Base-by-base conservation (phyloP, 2,797 vertebrate genomes). In the Anguilla megastoma region DNA sequence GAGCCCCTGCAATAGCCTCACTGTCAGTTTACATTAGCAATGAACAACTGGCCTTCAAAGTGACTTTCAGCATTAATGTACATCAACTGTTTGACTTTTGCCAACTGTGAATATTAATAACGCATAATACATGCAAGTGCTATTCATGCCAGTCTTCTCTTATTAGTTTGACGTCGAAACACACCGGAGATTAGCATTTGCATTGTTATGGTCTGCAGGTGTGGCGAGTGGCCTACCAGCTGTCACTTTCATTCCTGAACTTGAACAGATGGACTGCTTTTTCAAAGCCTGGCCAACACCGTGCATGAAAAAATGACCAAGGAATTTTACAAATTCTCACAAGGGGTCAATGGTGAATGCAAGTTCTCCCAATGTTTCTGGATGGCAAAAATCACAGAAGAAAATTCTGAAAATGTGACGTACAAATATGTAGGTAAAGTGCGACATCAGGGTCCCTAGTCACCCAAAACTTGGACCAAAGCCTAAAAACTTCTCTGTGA, bases 61-160 rank as follows among this genome's bases (percentile, higher is more conserved):
- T 69, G 63, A 69, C 63, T 69, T 69, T 69, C 63, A 69, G 63
- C 63, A 69, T 69, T 69, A 69, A 69, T 69, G 63, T 27, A 69
- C 24, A 69, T 69, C 63, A 69, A 69, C 9, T n/a, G 63, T 69
- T 69, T 69, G 63, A 69, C 60, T 63, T 63, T 63, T 63, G 60
- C 60, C 60, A 21, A 63, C 63, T n/a, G 63, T 69, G 63, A 69
- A 69, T 69, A 69, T 69, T 69, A 69, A 69, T 69, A 27, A 69
- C 63, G 8, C 63, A 69, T 69, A 69, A 69, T 69, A 69, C 24
- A 69, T 69, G 24, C 63, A 69, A 69, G 63, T 69, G 63, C 63
- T 69, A 69, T 69, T 69, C 63, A 69, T 69, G 27, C 63, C 63
- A 69, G 63, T 69, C 63, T 7, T 69, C 63, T 69, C n/a, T 27